Percentiles rank a stretch among this genome's conserved stretches.
Conservation (phyloP, 1,140 invertebrate species). For the Dreissena rostriformis region DNA sequence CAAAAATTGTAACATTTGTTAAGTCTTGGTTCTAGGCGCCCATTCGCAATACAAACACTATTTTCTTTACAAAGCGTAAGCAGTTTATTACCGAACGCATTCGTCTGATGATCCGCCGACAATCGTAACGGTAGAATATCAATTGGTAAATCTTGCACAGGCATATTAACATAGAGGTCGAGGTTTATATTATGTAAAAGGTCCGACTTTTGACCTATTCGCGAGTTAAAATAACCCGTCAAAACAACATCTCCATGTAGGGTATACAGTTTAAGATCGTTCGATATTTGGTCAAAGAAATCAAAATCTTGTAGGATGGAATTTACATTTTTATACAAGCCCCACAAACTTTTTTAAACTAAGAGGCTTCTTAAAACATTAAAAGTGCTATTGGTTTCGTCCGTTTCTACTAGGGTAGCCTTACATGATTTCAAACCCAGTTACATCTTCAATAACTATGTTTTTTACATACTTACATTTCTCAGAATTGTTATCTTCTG, state of each 20-base stretch:
- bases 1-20: neutral
- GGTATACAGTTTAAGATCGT: neutral
- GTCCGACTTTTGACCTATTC: slow-evolving; percentile 4
- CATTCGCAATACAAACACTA: slow-evolving; percentile 4
- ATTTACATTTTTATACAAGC: neutral
- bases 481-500: too few species aligned
- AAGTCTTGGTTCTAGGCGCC: neutral
- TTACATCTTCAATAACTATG: too few species aligned
- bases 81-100: slow-evolving; percentile 7
- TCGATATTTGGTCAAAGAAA: slow-evolving; percentile 8
- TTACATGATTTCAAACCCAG: too few species aligned
- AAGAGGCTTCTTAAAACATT: too few species aligned
- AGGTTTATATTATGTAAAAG: slow-evolving; percentile 10
- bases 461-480: too few species aligned
- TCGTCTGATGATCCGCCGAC: neutral
- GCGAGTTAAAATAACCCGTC: slow-evolving; percentile 3
- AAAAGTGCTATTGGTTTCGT: too few species aligned
- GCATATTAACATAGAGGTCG: slow-evolving; percentile 18
- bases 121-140: neutral
- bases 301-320: slow-evolving; percentile 1
- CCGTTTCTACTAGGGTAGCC: too few species aligned
- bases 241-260: slow-evolving; percentile 2
- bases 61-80: slow-evolving; percentile 20
- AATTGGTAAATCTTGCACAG: neutral
- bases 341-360: too few species aligned